Conservation (phyloP, 2,888 invertebrate species). For the Epiblema foenella region DNA sequence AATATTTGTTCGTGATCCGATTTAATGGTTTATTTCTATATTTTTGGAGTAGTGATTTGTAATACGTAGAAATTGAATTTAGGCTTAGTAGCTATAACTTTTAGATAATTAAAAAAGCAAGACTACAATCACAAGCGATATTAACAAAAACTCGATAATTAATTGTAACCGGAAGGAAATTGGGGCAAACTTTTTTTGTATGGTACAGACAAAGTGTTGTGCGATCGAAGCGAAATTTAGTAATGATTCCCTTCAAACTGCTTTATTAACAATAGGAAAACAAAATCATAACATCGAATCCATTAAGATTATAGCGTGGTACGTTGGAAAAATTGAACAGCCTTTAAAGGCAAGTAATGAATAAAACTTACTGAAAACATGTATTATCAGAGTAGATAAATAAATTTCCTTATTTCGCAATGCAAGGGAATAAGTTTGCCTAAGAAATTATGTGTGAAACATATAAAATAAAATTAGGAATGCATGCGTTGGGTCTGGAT, state of each 20-base stretch:
- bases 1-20: too few species aligned
- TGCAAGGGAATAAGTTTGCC: constrained; percentile 16
- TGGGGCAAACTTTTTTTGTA: neutral
- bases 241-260: too few species aligned
- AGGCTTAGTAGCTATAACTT: too few species aligned
- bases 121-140: too few species aligned
- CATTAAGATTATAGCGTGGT: too few species aligned
- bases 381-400: neutral
- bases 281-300: too few species aligned
- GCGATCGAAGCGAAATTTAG: too few species aligned
- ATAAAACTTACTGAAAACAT: constrained; percentile 16
- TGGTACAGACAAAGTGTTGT: neutral
- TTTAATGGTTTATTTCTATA: too few species aligned
- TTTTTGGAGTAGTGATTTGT: too few species aligned
- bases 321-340: neutral
- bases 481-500: constrained; percentile 8
- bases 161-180: neutral
- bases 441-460: neutral
- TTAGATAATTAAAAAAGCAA: too few species aligned
- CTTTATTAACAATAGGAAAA: too few species aligned
- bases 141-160: neutral
- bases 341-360: constrained; percentile 7
- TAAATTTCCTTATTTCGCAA: constrained; percentile 35
- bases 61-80: too few species aligned
- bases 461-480: neutral